Base-by-base conservation (phyloP, 2,888 invertebrate genomes). In the Baronia brevicornis region DNA sequence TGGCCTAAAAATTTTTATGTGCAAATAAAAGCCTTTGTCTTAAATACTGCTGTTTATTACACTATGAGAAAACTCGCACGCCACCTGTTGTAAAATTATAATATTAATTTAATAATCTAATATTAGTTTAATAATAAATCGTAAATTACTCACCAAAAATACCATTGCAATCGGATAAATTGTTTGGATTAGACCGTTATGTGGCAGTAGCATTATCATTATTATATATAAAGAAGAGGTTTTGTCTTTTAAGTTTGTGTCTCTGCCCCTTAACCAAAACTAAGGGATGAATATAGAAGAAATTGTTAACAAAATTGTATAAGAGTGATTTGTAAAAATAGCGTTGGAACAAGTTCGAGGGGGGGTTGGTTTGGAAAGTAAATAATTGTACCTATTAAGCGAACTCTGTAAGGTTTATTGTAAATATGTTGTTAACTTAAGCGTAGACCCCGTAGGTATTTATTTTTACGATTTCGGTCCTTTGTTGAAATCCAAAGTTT, bases 401-500 rank as follows among this genome's bases (percentile, higher is more conserved):
- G 30, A 71, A 58, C 46, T 43, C 38, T 39, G 46, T 49, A 54
- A 51, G 44, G 52, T 45, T 35, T 49, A 36, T 46, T 80, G 79
- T 82, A 80, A 72, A 80, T 80, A 82, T 74, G 77, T 77, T 80
- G 67, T 75, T 77, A 70, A 60, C 49, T 48, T 68, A 71, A 75
- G 70, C 41, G 44, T 77, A 80, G 79, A 55, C 67, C 78, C 72
- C 57, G 75, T 80, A 80, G 78, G 73, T 80, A 82, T 82, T 82
- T 82, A 82, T 82, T 82, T 80, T 64, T 77, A 79, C 73, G 72
- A 77, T 77, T 80, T 84, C 68, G 68, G 80, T 72, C 82, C 82
- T 84, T 77, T 75, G 82, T 84, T 82, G 67, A 78, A 73, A 75
- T 80, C 82, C 80, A 84, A 84, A 82, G 80, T 84, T 82, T 74